Evolutionary conservation across 2,113 vertebrate species (phyloP).

Genomic region (Microtus montanus): DNA sequence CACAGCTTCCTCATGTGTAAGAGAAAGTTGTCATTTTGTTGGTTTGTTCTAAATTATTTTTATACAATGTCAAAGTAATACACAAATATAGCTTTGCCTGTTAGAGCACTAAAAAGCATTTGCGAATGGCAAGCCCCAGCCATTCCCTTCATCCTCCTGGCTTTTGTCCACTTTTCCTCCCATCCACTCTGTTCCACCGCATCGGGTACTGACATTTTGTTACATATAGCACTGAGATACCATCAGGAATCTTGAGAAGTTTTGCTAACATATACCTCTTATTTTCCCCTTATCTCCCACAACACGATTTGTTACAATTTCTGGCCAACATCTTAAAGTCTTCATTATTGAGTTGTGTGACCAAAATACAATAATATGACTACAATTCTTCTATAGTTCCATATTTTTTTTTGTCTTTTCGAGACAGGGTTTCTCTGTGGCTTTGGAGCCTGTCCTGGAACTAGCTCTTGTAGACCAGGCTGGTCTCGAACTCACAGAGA

Average conservation of each 20-base stretch:
- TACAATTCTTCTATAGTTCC: background rate
- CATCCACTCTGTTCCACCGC: background rate
- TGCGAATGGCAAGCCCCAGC: background rate
- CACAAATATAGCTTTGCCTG: background rate
- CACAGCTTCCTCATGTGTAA: background rate
- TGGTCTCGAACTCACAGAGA: too few species aligned
- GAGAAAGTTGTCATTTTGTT: background rate
- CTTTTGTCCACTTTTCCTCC: background rate
- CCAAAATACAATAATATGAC: background rate
- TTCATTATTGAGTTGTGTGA: background rate
- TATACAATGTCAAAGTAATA: background rate
- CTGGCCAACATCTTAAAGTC: background rate
- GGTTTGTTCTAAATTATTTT: slow-evolving; percentile 33
- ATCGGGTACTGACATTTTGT: background rate
- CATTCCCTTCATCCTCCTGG: rapidly evolving
- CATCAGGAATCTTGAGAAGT: background rate
- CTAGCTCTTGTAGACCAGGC: too few species aligned
- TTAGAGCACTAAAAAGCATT: background rate
- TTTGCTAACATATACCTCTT: background rate
- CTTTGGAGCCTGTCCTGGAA: too few species aligned
- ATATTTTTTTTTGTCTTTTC: background rate
- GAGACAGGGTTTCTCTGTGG: too few species aligned
- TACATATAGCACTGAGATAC: background rate
- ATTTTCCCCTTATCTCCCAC: background rate
- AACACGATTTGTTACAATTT: background rate